Conservation (phyloP, 2,888 invertebrate genomes). For the Tipula helvola region DNA sequence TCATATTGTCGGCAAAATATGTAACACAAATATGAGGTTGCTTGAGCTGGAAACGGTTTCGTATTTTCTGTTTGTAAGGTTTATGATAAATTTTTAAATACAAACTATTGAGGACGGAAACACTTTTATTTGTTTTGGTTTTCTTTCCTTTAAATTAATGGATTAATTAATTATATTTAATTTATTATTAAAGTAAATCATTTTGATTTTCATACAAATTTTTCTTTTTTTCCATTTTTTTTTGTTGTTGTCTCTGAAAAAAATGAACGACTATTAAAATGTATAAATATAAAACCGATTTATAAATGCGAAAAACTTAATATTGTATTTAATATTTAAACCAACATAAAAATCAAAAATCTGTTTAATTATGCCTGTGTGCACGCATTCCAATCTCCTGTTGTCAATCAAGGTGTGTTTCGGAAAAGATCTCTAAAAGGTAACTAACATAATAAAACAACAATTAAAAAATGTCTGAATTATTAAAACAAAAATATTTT, state of each 20-base stretch:
- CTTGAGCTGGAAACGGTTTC: constrained; percentile 7
- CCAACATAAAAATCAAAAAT: background rate
- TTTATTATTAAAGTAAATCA: background rate
- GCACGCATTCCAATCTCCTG: constrained; percentile 43
- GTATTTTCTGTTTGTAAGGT: background rate
- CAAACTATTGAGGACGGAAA: constrained; percentile 8
- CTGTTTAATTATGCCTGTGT: constrained; percentile 30
- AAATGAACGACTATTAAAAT: background rate
- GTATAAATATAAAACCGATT: background rate
- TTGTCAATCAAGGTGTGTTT: constrained; percentile 64
- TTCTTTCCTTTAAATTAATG: background rate
- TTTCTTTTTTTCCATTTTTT: background rate
- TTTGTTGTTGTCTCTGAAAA: constrained; percentile 1
- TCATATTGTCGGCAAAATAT: too few species aligned
- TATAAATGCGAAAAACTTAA: background rate
- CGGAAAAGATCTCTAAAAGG: constrained; percentile 95
- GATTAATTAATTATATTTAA: background rate
- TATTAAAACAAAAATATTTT: constrained; percentile 15
- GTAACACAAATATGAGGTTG: background rate
- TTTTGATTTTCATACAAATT: background rate
- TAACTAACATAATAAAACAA: constrained; percentile 46
- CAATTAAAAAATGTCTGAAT: constrained; percentile 10
- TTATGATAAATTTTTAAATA: background rate
- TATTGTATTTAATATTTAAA: background rate
- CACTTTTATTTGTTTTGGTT: constrained; percentile 6